Base-by-base conservation (phyloP, 2,888 invertebrate species). In the Caenorhabditis becei region DNA sequence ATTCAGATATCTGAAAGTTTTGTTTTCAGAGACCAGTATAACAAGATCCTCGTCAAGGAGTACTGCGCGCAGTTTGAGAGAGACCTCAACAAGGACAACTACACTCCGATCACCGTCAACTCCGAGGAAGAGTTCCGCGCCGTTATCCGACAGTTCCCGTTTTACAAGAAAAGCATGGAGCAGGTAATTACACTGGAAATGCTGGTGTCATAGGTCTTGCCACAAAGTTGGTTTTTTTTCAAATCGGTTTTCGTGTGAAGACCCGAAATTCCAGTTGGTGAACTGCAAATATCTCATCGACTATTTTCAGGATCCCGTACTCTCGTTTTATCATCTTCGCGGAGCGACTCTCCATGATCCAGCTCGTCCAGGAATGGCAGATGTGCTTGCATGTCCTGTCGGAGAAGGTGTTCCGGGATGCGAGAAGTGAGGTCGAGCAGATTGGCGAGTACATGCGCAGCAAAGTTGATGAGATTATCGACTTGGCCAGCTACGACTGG, bases 311-410 rank as follows among this genome's bases (percentile, higher is more conserved):
- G 89, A 96, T 99, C 92, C 97, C 97, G 0, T 99, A 98, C 92
- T 98, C 97, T 0, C 94, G 94, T 28, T 96, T 97, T 94, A 99
- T 99, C 16, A 98, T 98, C 0, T 95, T 95, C 86, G 95, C 99
- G 83, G 95, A 95, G 0, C 95, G 95, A 41, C 93, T 97, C 67
- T 96, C 96, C 14, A 93, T 99, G 10, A 94, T 96, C 89, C 93
- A 96, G 93, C 93, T 95, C 53, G 95, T 95, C 86, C 97, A 99
- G 93, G n/a, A n/a, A n/a, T n/a, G n/a, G n/a, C n/a, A n/a, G n/a
- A n/a, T n/a, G n/a, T n/a, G n/a, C n/a, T n/a, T n/a, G n/a, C n/a
- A n/a, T n/a, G n/a, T 88, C 2, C 83, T 90, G 18, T 89, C 87
- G 26, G 87, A 89, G 35, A 85, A 88, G 67, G 88, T 90, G 3